Percentiles rank a stretch among this genome's conserved stretches.
phyloP scores from a whole-genome alignment of 2,797 vertebrate genomes.

The Myotis vivesi region DNA sequence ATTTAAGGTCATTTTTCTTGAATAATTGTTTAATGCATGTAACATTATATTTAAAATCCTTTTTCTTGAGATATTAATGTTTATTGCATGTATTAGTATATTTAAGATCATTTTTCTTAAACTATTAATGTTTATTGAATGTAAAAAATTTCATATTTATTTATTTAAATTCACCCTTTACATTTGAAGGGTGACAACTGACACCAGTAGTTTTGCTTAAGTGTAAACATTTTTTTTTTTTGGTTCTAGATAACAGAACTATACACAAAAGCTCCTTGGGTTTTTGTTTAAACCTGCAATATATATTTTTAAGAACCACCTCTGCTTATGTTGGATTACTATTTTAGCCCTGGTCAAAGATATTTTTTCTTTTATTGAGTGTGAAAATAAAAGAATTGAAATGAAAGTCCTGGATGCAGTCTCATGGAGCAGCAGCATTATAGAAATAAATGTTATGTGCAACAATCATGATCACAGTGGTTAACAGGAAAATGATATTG shows the following conservation, averaged over 20 bases:
- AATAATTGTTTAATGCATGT: too few relatives aligned
- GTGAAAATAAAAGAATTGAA: background rate
- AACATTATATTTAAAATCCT: too few relatives aligned
- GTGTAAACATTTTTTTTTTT: background rate
- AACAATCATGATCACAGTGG: background rate
- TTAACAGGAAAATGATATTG: background rate
- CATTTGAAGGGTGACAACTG: conserved; percentile 5
- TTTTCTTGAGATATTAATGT: too few relatives aligned
- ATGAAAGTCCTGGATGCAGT: background rate
- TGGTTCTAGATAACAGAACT: background rate
- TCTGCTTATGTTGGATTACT: background rate
- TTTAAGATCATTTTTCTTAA: too few relatives aligned
- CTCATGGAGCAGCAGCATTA: background rate
- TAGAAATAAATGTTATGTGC: background rate
- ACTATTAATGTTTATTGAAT: too few relatives aligned
- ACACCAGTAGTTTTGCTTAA: background rate
- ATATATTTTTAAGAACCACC: background rate
- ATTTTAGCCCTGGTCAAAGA: background rate
- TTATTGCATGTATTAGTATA: too few relatives aligned
- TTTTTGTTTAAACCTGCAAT: conserved; percentile 9
- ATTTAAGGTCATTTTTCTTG: too few relatives aligned
- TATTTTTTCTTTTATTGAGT: conserved; percentile 8
- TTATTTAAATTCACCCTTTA: conserved; percentile 11
- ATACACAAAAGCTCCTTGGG: background rate
- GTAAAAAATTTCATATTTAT: conserved; percentile 25